Evolutionary conservation across 2,888 invertebrate genomes (phyloP).

Genomic region (Eupeodes latifasciatus): DNA sequence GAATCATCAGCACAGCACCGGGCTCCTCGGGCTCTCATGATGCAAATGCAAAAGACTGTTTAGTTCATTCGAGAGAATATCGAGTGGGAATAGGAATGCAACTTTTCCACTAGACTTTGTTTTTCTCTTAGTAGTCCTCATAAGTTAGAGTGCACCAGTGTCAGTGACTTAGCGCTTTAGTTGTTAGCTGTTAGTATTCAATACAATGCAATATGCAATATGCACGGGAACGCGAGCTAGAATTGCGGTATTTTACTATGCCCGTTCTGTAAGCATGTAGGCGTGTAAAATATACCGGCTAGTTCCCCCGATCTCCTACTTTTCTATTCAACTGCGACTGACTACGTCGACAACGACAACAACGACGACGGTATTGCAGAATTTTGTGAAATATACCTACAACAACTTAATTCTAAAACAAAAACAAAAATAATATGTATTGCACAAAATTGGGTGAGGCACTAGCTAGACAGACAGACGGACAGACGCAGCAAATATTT

Average conservation of each 20-base stretch:
- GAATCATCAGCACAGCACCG: constrained; percentile 18
- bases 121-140: constrained; percentile 3
- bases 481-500: not conserved
- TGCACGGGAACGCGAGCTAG: constrained; percentile 28
- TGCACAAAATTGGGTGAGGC: constrained; percentile 67
- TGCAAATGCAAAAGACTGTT: constrained; percentile 16
- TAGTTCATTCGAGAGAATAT: not conserved
- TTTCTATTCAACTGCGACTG: too few relatives aligned
- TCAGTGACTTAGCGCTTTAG: constrained; percentile 15
- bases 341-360: too few relatives aligned
- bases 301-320: not conserved
- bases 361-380: constrained; percentile 12
- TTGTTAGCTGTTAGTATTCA: not conserved
- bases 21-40: constrained; percentile 1
- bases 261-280: constrained; percentile 53
- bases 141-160: constrained; percentile 15
- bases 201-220: not conserved
- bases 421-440: constrained; percentile 14
- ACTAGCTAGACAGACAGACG: constrained; percentile 34
- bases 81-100: constrained; percentile 23
- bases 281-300: constrained; percentile 45
- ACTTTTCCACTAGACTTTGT: constrained; percentile 47
- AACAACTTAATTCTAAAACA: not conserved
- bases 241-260: constrained; percentile 69
- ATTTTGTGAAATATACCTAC: constrained; percentile 59